Percentiles rank a stretch among this genome's conserved stretches.
Evolutionary conservation across 2,797 vertebrate species (phyloP).

Genomic region (Tapera naevia): DNA sequence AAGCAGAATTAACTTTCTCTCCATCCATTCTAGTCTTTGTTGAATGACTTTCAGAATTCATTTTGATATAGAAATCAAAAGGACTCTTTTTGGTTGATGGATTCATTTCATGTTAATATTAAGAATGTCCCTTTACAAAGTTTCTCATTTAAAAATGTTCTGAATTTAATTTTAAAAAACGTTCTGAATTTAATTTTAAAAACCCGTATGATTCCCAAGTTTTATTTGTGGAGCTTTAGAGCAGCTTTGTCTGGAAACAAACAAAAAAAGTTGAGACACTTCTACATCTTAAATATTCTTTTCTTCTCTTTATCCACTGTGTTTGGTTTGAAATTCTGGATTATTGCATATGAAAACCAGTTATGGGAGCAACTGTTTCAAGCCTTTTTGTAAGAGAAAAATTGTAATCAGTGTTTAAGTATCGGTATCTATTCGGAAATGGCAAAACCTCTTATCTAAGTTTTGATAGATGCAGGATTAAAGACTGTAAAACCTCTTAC

Average conservation of each 20-base stretch:
- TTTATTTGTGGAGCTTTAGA: background rate
- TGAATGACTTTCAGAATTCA: background rate
- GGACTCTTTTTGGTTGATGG: background rate
- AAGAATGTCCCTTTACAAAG: background rate
- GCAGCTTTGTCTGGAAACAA: background rate
- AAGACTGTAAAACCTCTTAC: background rate
- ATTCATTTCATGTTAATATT: background rate
- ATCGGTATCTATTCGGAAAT: background rate
- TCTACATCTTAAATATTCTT: background rate
- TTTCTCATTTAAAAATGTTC: too few species aligned
- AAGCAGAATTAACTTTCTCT: background rate
- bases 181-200: background rate
- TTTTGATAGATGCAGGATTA: background rate
- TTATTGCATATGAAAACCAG: background rate
- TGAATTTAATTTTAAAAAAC: background rate
- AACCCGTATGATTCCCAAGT: background rate
- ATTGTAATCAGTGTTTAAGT: background rate
- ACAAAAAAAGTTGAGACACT: background rate
- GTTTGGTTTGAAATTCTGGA: background rate
- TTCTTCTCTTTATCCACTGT: background rate
- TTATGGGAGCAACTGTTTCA: background rate
- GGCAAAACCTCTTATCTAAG: background rate
- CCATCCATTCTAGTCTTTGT: background rate
- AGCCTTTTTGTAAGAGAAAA: background rate
- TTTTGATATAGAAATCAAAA: background rate